Base-by-base conservation (phyloP, 2,797 vertebrate genomes). In the Gobionotothen gibberifrons region DNA sequence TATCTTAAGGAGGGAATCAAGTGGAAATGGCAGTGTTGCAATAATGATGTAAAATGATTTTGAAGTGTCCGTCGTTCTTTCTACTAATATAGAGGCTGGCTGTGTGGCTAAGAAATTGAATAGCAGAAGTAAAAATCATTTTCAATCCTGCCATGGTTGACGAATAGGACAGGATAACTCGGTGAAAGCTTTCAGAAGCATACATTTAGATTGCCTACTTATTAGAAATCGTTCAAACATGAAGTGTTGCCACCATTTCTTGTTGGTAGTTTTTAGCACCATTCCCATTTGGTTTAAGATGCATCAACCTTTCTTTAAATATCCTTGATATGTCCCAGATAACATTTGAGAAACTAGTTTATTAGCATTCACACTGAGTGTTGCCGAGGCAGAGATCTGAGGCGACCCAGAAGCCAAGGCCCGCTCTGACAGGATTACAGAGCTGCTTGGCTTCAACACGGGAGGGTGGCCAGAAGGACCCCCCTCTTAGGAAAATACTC, bases 301-400 rank as follows among this genome's bases (percentile, higher is more conserved):
- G 36, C 43, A 16, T 75, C 56, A 19, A 63, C 13, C 52, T 69
- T 67, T 55, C 57, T 83, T 51, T 72, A 52, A 72, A 76, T 68
- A 75, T 80, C 83, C 81, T 90, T 83, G 67, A 86, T 39, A 59
- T 72, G 71, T 75, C 78, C 87, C 70, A 71, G 46, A 76, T 85
- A 60, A 63, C 26, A 21, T 60, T 69, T 46, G 65, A 62, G 65
- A 59, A 78, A 42, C 67, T 49, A 11, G 39, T 74, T 73, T 69
- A 78, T 85, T 79, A 87, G 66, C 46, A 81, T 79, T 84, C 77
- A 76, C 49, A 73, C 48, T 56, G 69, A 61, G 78, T 73, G 49
- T 39, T 22, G 61, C 74, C 63, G 66, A 79, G 70, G 76, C 76
- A 57, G 69, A 82, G 79, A 84, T 78, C 71, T 84, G 78, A 78